These are phyloP conservation scores for Cheilosia impressa DNA, from an alignment of 2,888 invertebrate species.

Conservation along the genomic window DNA sequence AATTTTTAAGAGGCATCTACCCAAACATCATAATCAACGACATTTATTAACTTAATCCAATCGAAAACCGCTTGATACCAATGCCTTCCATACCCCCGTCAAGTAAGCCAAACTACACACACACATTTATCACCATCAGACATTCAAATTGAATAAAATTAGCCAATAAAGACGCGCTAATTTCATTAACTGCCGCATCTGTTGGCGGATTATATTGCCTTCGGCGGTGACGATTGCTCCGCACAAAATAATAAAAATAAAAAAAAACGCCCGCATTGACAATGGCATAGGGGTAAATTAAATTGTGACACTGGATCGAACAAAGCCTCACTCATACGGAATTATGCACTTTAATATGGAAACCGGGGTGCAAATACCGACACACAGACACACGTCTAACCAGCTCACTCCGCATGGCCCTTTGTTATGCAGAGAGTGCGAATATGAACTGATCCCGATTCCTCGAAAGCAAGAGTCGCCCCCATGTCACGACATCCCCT, in stretches of 20 bases:
- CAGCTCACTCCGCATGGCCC: not conserved
- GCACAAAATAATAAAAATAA: slow-evolving; percentile 1
- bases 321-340: slow-evolving; percentile 22
- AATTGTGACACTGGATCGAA: slow-evolving; percentile 48
- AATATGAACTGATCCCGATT: slow-evolving; percentile 48
- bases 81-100: not conserved
- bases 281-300: slow-evolving; percentile 56
- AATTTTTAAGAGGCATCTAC: too few relatives aligned
- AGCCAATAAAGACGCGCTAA: slow-evolving; percentile 62
- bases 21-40: not conserved
- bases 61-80: slow-evolving; percentile 41
- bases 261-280: slow-evolving; percentile 38
- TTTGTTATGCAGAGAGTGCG: slow-evolving; percentile 31
- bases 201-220: slow-evolving; percentile 45
- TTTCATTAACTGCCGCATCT: slow-evolving; percentile 53
- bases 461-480: slow-evolving; percentile 49
- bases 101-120: not conserved
- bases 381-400: not conserved
- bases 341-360: slow-evolving; percentile 20
- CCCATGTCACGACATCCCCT: slow-evolving; percentile 17
- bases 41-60: slow-evolving; percentile 19
- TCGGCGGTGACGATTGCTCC: slow-evolving; percentile 27
- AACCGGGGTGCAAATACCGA: slow-evolving; percentile 17
- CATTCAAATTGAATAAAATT: slow-evolving; percentile 70
- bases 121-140: slow-evolving; percentile 39